Percentiles rank a stretch among this genome's conserved stretches.
phyloP scores from a whole-genome alignment of 2,888 invertebrate genomes.

The Agrilus biguttatus region DNA sequence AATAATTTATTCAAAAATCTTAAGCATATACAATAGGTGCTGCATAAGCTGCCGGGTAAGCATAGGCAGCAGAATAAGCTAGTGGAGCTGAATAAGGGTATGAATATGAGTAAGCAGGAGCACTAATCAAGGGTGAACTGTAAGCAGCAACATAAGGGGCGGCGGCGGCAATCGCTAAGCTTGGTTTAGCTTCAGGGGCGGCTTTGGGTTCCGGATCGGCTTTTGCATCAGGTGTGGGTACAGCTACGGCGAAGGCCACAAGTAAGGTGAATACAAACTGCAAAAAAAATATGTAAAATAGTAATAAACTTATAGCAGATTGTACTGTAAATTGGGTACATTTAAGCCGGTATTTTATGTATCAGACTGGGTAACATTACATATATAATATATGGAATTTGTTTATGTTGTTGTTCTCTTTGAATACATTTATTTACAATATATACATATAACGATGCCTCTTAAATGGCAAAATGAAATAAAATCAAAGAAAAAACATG shows the following conservation, averaged over 20 bases:
- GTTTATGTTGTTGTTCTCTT: no score
- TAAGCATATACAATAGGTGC: background rate
- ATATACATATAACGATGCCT: no score
- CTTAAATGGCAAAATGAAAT: no score
- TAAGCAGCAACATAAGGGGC: constrained; percentile 5
- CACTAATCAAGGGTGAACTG: background rate
- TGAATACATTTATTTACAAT: no score
- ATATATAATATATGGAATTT: no score
- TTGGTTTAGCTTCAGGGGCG: constrained; percentile 2
- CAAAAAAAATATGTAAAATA: constrained; percentile 16
- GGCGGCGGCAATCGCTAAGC: background rate
- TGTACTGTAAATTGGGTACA: no score
- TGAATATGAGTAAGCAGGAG: background rate
- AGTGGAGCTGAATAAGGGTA: constrained; percentile 3
- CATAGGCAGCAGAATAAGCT: constrained; percentile 10
- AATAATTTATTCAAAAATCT: background rate
- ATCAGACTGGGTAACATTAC: no score
- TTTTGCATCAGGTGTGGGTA: constrained; percentile 28
- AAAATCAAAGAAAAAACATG: no score
- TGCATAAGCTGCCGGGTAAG: constrained; percentile 2
- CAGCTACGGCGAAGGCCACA: constrained; percentile 34
- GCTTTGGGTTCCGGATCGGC: background rate
- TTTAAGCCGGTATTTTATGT: no score
- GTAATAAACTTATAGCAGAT: no score
- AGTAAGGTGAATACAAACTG: constrained; percentile 35